These are phyloP conservation scores for Hartigia nigra DNA, from an alignment of 2,888 invertebrate species.

Conservation along the genomic window DNA sequence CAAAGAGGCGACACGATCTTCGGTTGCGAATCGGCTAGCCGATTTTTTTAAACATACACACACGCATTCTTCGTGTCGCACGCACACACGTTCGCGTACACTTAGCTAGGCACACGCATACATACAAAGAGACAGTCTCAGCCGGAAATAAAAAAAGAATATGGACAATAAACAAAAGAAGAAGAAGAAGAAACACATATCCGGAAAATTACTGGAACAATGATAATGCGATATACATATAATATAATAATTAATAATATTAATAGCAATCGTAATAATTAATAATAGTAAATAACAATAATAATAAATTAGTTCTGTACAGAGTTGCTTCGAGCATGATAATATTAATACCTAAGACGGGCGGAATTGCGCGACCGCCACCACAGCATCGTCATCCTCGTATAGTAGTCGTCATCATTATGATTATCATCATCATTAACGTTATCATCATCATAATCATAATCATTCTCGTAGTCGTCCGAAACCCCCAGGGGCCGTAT, in stretches of 20 bases:
- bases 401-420: slow-evolving; percentile 14
- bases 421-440: slow-evolving; percentile 16
- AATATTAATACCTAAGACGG: slow-evolving; percentile 45
- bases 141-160: not conserved
- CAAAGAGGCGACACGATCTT: not conserved
- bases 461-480: slow-evolving; percentile 2
- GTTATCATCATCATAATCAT: slow-evolving; percentile 12
- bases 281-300: slow-evolving; percentile 62
- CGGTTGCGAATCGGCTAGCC: not conserved
- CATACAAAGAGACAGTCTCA: not conserved
- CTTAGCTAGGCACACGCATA: not conserved
- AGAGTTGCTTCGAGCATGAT: slow-evolving; percentile 60
- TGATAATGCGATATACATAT: slow-evolving; percentile 50
- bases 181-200: not conserved
- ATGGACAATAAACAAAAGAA: not conserved
- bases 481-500: not conserved
- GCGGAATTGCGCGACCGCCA: slow-evolving; percentile 26
- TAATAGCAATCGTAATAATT: slow-evolving; percentile 48
- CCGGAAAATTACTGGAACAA: slow-evolving; percentile 51
- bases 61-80: slow-evolving; percentile 21
- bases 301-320: slow-evolving; percentile 67
- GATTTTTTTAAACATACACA: slow-evolving; percentile 4
- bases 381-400: slow-evolving; percentile 36
- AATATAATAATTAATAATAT: slow-evolving; percentile 46
- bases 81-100: not conserved